Conservation (phyloP, 2,113 vertebrate genomes). For the Neotoma lepida region DNA sequence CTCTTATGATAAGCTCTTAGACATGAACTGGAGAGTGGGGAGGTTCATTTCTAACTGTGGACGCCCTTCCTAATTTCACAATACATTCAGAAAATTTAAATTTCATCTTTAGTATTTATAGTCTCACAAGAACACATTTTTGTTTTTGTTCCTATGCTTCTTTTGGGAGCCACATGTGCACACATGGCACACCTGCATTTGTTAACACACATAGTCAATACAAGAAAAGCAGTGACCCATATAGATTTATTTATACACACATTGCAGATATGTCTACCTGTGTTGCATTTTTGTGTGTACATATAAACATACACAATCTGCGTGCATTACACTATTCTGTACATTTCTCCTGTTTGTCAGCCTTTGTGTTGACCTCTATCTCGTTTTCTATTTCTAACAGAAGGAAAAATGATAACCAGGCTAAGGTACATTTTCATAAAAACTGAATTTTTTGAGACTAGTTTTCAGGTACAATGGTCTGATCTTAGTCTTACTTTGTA, state of each 20-base stretch:
- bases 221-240: background rate
- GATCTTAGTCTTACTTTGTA: background rate
- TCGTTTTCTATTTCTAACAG: background rate
- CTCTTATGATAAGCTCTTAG: background rate
- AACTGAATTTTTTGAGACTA: background rate
- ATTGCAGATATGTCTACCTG: background rate
- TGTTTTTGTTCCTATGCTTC: background rate
- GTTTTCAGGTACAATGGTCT: background rate
- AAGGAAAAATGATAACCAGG: conserved; percentile 43
- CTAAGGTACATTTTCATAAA: background rate
- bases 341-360: background rate
- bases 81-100: background rate
- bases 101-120: background rate
- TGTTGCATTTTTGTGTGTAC: background rate
- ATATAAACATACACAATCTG: background rate
- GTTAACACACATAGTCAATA: background rate
- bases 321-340: background rate
- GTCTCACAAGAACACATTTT: background rate
- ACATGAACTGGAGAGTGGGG: background rate
- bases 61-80: background rate
- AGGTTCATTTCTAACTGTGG: background rate
- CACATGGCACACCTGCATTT: background rate
- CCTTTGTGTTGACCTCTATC: background rate
- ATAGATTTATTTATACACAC: background rate
- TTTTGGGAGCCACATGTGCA: background rate